Conservation (phyloP, 2,797 vertebrate species). For the Silurus lanzhouensis region DNA sequence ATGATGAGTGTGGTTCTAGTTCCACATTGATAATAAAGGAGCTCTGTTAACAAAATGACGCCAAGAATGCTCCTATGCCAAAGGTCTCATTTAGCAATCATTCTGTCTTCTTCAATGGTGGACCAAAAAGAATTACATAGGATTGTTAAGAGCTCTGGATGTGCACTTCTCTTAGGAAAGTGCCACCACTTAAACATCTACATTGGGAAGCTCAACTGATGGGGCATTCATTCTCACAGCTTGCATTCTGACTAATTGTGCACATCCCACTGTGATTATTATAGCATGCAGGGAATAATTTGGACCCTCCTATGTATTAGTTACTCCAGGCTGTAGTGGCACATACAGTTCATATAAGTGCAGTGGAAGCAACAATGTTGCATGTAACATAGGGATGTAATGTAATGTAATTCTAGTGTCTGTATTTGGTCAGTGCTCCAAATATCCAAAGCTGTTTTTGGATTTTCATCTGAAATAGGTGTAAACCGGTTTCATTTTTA, state of each 20-base stretch:
- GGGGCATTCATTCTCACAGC: slow-evolving; percentile 7
- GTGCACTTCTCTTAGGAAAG: neutral
- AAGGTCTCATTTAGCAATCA: slow-evolving; percentile 40
- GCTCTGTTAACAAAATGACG: slow-evolving; percentile 24
- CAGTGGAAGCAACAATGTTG: neutral
- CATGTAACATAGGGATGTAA: neutral
- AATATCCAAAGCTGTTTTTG: neutral
- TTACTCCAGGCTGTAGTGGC: neutral
- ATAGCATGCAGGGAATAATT: slow-evolving; percentile 20
- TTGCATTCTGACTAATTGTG: slow-evolving; percentile 21
- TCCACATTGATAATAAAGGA: slow-evolving; percentile 38
- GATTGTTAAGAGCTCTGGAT: slow-evolving; percentile 2
- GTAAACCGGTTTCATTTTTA: neutral
- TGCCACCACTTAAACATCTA: neutral
- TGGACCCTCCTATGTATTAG: slow-evolving; percentile 7
- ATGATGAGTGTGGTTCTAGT: slow-evolving; percentile 27
- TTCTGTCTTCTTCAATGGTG: slow-evolving; percentile 42
- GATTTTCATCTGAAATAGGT: neutral
- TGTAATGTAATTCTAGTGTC: neutral
- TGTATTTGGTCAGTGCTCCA: neutral
- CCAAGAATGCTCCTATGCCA: slow-evolving; percentile 32
- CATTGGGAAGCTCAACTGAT: slow-evolving; percentile 3
- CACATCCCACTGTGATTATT: slow-evolving; percentile 10
- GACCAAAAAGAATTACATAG: slow-evolving; percentile 22
- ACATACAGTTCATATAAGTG: neutral